Evolutionary conservation across 2,888 invertebrate species (phyloP), one percentile per base, ranked within the genome.

Genomic region (Physocephala rufipes): DNA sequence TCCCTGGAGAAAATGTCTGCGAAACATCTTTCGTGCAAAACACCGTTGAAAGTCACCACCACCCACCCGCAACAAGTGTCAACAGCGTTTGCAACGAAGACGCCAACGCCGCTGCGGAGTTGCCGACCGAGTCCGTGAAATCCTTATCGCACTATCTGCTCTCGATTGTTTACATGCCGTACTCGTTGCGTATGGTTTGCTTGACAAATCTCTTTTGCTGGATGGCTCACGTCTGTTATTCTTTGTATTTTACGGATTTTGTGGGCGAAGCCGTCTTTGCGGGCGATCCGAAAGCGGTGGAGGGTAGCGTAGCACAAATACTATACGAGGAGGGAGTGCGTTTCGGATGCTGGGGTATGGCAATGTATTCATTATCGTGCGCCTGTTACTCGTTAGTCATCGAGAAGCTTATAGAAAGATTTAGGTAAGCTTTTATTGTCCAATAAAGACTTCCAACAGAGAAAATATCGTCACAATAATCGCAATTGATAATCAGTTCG

Each of bases 191-290:
- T 45, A 91, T 95, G 81, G 90, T 97, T 15, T 97, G 97, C 81
- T 83, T 96, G 74, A 97, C 97, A 16, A 97, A 97, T 87, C 88
- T 97, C 47, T 97, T 97, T 86, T 97, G 96, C 82, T 98, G 97
- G 97, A 97, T 97, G 96, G 95, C 97, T 0, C 94, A 98, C 78
- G 96, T 98, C 59, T 97, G 97, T 85, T 98, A 97, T 84, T 97
- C 97, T 0, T 87, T 98, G 7, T 97, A 97, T 86, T 97, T 98
- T 85, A 98, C 97, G 0, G 97, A 97, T 86, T 98, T 97, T 82
- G 97, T 86, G 55, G 84, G 85, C 0, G 86, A 85, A 76, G 83
- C 86, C 45, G 84, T 85, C 61, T 85, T 84, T 65, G 80, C 81
- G 55, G 85, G 85, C 13, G 80, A 81, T 71, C 89, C 89, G 26